These are phyloP conservation scores for Elephantulus edwardii DNA, from an alignment of 2,113 vertebrate genomes.

Conservation along the genomic window DNA sequence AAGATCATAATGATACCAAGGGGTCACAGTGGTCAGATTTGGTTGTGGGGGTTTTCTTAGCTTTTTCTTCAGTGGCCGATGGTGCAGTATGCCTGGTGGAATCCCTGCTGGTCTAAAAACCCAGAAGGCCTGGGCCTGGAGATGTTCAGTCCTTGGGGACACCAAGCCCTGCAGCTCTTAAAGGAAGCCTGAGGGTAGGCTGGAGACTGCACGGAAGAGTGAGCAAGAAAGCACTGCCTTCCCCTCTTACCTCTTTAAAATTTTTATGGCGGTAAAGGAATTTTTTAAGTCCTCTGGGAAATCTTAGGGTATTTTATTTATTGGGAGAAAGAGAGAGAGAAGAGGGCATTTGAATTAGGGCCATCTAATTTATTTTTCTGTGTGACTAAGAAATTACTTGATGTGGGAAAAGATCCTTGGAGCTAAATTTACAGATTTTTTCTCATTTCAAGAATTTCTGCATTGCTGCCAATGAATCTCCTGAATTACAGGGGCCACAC, in stretches of 20 bases:
- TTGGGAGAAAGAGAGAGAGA: conserved; percentile 25
- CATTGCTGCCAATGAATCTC: background rate
- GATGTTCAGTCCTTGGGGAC: background rate
- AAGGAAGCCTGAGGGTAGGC: background rate
- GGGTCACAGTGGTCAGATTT: background rate
- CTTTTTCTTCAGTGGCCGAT: background rate
- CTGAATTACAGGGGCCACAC: background rate
- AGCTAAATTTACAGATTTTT: background rate
- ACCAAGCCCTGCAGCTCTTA: background rate
- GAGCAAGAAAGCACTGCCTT: background rate
- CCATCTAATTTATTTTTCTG: background rate
- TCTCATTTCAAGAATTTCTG: background rate
- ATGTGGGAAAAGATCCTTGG: background rate
- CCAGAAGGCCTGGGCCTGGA: background rate
- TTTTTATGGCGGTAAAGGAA: background rate
- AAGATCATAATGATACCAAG: background rate
- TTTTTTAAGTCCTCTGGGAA: background rate
- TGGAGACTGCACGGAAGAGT: background rate
- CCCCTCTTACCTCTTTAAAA: too few species aligned
- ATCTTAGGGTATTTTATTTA: conserved; percentile 41
- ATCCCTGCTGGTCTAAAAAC: background rate
- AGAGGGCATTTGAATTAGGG: background rate
- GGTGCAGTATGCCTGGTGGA: background rate
- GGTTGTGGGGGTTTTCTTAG: background rate
- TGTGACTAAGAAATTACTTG: background rate